phyloP scores from a whole-genome alignment of 2,113 vertebrate species.

The Speoplatyrhinus poulsoni region DNA sequence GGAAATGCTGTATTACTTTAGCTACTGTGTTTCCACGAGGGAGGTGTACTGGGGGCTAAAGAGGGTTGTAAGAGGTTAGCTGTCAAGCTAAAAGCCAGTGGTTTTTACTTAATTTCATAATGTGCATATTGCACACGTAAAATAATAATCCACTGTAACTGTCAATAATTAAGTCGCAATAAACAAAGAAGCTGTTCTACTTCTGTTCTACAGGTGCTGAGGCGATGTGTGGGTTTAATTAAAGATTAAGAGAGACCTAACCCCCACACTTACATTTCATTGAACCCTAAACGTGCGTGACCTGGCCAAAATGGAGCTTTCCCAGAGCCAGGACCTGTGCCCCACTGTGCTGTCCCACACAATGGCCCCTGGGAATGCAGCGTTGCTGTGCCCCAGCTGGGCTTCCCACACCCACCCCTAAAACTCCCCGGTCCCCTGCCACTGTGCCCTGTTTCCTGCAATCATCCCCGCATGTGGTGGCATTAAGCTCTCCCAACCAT shows the following conservation, averaged over 20 bases:
- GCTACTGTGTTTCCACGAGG: slow-evolving; percentile 55
- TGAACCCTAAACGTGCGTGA: slow-evolving; percentile 70
- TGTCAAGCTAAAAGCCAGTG: slow-evolving; percentile 14
- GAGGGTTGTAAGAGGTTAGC: slow-evolving; percentile 22
- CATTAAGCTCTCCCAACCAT: slow-evolving; percentile 64
- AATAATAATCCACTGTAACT: not conserved
- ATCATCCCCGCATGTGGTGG: slow-evolving; percentile 77
- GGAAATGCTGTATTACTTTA: slow-evolving; percentile 63
- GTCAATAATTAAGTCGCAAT: not conserved
- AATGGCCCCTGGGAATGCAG: slow-evolving; percentile 71
- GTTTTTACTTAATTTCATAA: slow-evolving; percentile 6
- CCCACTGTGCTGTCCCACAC: slow-evolving; percentile 45
- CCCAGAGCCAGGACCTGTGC: slow-evolving; percentile 51
- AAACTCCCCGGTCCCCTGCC: slow-evolving; percentile 63
- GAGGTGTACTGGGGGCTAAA: slow-evolving; percentile 8
- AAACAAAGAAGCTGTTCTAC: not conserved
- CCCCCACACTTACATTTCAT: slow-evolving; percentile 55
- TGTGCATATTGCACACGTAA: too few relatives aligned
- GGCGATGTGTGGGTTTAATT: slow-evolving; percentile 61
- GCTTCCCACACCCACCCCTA: slow-evolving; percentile 32
- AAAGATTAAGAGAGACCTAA: slow-evolving; percentile 61
- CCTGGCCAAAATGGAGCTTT: slow-evolving; percentile 67
- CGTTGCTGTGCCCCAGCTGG: slow-evolving; percentile 58
- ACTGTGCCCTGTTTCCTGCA: slow-evolving; percentile 75
- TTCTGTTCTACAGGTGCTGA: slow-evolving; percentile 24